Base-by-base conservation (phyloP, 1,140 invertebrate genomes). In the Rhagoletis zephyria region DNA sequence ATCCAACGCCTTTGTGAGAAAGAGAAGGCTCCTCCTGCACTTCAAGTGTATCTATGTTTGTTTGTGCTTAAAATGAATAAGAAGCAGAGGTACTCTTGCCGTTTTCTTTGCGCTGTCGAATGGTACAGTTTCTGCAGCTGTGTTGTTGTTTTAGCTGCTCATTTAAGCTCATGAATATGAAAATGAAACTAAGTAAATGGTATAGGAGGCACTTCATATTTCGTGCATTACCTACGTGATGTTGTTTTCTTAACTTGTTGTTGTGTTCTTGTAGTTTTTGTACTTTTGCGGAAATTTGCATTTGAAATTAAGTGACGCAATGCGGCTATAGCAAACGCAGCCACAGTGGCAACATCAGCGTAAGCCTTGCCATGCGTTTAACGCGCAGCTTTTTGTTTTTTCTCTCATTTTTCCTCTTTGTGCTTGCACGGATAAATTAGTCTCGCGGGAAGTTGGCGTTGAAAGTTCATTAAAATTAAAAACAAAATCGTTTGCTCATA, bases 291-390 rank as follows among this genome's bases (percentile, higher is more conserved):
- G 56, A 56, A 81, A 81, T 81, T 81, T 81, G 74, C 74, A 81
- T 81, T 81, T 81, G 45, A 81, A 81, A 81, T 81, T 81, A 81
- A 81, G 74, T 81, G 74, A 81, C 74, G 74, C 74, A 81, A 51
- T 81, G 74, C 74, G 74, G 51, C 74, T 56, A 56, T 30, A 81
- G 74, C 45, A 81, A 42, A 81, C 74, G 42, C 74, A 81, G 74
- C 48, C 74, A 56, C n/a, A 10, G 74, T 1, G 12, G 45, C 70
- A 48, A 48, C 45, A 74, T 7, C 30, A 30, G 30, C 30, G 30
- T 30, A 30, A 30, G 74, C 7, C 74, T 5, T 9, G 19, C 40
- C 1, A 67, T 67, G 64, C 64, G 30, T 74, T 48, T 7, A 6
- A 40, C 30, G 40, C 16, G 7, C 30, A 30, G 51, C 51, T 81